Evolutionary conservation across 1,140 invertebrate genomes (phyloP), one percentile per base, ranked within the genome.

Genomic region (Ceratina japonica): DNA sequence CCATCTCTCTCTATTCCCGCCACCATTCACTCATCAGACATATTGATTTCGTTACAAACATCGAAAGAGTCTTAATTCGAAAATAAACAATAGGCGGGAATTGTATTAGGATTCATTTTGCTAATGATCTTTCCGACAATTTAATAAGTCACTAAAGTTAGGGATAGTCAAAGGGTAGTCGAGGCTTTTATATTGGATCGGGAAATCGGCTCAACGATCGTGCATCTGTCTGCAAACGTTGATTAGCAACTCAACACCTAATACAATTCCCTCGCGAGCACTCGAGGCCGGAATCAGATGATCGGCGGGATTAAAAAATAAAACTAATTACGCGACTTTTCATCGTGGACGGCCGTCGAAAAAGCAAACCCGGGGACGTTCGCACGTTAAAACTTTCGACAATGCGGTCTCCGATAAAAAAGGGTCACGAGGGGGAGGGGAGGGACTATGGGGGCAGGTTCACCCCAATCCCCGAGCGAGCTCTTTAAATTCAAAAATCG

Each of bases 401-500:
- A 88, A 88, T 88, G 83, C 73, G 66, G 71, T 56, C 52, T 51
- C 51, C 52, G 79, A 85, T 81, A 71, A 49, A 84, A 80, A 84
- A 80, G 65, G 76, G 77, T 63, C 70, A 79, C 5, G 13, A 66
- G 49, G 44, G 22, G 24, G 1, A n/a, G 59, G 54, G 44, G 18
- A 31, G 63, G 58, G 81, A 63, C 80, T 81, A 66, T 80, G 82
- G 81, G 86, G 87, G 86, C 84, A 87, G 87, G 86, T 87, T 87
- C 87, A 84, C 85, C 87, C 86, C 86, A 76, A 82, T 82, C 61
- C 79, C 84, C 81, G 86, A 82, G 86, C 84, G 87, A 84, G 87
- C 87, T 88, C 83, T 92, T 91, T 89, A 91, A 91, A 91, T 87
- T 92, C 87, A 91, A 92, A 92, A 92, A 92, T 92, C 90, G 89